Base-by-base conservation (phyloP, 2,888 invertebrate genomes). In the Octonoba sinensis region DNA sequence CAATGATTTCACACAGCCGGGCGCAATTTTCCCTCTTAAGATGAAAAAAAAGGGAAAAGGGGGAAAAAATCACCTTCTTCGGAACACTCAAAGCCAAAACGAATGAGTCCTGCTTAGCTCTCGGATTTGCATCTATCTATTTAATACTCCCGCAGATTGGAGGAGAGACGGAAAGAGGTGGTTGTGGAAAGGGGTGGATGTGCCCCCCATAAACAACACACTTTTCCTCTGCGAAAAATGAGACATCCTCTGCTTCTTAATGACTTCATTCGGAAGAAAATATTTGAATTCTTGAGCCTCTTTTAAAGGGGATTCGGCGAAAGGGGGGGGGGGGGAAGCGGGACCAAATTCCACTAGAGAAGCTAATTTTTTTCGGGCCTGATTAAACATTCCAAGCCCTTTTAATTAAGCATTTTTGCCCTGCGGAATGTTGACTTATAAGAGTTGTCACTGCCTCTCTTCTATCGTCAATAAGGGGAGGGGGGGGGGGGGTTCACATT, bases 401-500 rank as follows among this genome's bases (percentile, higher is more conserved):
- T 81, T 81, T 81, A 81, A 81, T 81, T 81, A 81, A 81, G 79
- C 73, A 67, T 81, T 81, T 81, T 81, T 81, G 67, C 73, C 67
- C 47, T 15, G 44, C 57, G 79, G 79, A 81, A 81, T 81, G 79
- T 81, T 81, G 79, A 81, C 79, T 64, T 69, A 81, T 81, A 46
- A 18, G 79, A 67, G 62, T 69, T 73, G 78, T 79, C 78, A 66
- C 72, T 51, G 59, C 22, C 51, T 56, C 54, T 67, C 60, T 60
- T 79, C 51, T 22, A 69, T 72, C 73, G 79, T 81, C 73, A 67
- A 74, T 81, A 81, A 81, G 79, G 73, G 70, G 20, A 8, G 56
- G 36, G 54, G 36, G 74, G 49, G 73, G 59, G 12, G 4, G 6
- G 59, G 15, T n/a, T 8, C 16, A 22, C 16, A 15, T 27, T 15